Evolutionary conservation across 2,797 vertebrate species (phyloP), one percentile per base, ranked within the genome.

Genomic region (Hybognathus amarus): DNA sequence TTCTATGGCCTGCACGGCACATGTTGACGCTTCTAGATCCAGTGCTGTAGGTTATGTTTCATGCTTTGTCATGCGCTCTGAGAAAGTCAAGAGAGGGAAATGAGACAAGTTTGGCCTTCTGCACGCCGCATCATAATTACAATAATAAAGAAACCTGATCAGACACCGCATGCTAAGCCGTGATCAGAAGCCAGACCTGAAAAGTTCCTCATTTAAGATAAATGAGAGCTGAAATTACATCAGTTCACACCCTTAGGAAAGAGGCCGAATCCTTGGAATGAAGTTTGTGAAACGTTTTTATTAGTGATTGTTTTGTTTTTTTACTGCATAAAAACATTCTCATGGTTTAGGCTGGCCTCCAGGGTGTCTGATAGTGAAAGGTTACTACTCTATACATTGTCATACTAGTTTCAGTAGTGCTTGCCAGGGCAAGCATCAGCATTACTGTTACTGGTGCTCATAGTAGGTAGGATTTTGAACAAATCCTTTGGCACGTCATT

Each of bases 61-160:
- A 83, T 81, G 75, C 79, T 86, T 83, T 68, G 85, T 80, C 78
- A 74, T 66, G 69, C n/a, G 18, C 52, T 81, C 64, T 77, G 87
- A 85, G 73, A 89, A 88, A 77, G 71, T 78, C 68, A 67, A 74
- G 38, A 61, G 56, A 59, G 73, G 80, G 78, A 89, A 85, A 79
- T 38, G 79, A 86, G 84, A 77, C 27, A 64, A 84, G 82, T 47
- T 82, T 40, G 79, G 84, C 68, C 81, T 70, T 82, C 83, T 82
- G 67, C 77, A 77, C 47, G 38, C 83, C 54, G 38, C 79, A 45
- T 85, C 79, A 78, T 89, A 83, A 85, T 89, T 87, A 87, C 64
- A 54, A 61, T 80, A 80, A 79, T 88, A 80, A 68, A 70, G 85
- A 77, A 89, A 86, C 87, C 87, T 88, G 87, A 89, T 82, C 87